Conservation (phyloP, 2,113 vertebrate genomes). For the Sterna hirundo region DNA sequence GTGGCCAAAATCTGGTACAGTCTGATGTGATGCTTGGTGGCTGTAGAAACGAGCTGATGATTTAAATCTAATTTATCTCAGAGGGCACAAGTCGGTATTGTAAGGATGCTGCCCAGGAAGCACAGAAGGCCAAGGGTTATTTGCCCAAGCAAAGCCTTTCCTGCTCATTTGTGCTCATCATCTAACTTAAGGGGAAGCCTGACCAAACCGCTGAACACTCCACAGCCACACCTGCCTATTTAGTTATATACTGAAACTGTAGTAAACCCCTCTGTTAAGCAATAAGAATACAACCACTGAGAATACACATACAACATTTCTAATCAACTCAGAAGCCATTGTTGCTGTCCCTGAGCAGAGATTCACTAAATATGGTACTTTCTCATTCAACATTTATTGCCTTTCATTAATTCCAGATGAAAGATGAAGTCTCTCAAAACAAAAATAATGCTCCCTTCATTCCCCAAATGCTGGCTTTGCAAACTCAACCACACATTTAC, state of each 20-base stretch:
- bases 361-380: background rate
- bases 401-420: background rate
- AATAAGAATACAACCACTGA: background rate
- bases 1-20: background rate
- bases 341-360: background rate
- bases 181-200: background rate
- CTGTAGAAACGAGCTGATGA: background rate
- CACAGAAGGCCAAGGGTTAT: background rate
- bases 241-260: background rate
- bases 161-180: background rate
- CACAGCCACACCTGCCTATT: background rate
- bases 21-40: background rate
- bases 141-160: background rate
- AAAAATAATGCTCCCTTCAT: background rate
- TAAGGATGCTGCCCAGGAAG: background rate
- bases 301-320: background rate
- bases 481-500: background rate
- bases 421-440: background rate
- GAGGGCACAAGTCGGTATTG: background rate
- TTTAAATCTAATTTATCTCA: background rate
- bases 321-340: background rate
- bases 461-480: background rate
- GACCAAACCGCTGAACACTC: background rate
- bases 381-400: background rate
- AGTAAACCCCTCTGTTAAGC: background rate